Base-by-base conservation (phyloP, 2,797 vertebrate species). In the Xenentodon cancila region DNA sequence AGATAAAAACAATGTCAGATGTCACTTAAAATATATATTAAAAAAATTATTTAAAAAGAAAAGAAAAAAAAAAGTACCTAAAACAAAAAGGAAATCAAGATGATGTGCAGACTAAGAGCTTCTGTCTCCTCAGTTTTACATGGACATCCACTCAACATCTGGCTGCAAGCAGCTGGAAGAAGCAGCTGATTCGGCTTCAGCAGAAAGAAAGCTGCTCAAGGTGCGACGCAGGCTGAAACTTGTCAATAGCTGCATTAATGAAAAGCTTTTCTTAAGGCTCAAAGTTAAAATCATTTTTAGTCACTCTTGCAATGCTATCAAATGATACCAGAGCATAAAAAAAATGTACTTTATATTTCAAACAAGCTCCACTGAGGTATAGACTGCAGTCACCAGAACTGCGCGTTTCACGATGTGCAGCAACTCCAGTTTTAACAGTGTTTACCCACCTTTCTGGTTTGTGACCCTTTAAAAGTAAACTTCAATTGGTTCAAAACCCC, bases 201-300 rank as follows among this genome's bases (percentile, higher is more conserved):
- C 22, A 0, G 34, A 55, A 66, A 62, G 22, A 45, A 0, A 20
- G 43, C 5, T 15, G 20, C 43, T 43, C 37, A 66, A 6, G 34
- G n/a, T 8, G 17, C 44, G 37, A n/a, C 17, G 32, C 34, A 27
- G 56, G 45, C 59, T 68, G 59, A 44, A 43, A 40, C 53, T 50
- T 15, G 59, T 43, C 27, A 54, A 25, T 21, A 20, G 34, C 44
- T 45, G 44, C 40, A 53, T 65, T 55, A 68, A 81, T 34, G 1
- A 68, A 70, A 68, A 20, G 47, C 61, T 73, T 25, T 4, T 44
- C 54, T 66, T 46, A 25, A 73, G 49, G 59, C 62, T 68, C 4
- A 5, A 25, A 54, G 54, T 61, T 67, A 46, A 75, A 68, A 75
- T n/a, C 6, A 3, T 49, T 71, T 7, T 53, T 20, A 50, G 34